A percentile compares a stretch with the other conserved stretches of the same genome.
Conservation (phyloP, 2,888 invertebrate species). For the Scrobipalpa costella region DNA sequence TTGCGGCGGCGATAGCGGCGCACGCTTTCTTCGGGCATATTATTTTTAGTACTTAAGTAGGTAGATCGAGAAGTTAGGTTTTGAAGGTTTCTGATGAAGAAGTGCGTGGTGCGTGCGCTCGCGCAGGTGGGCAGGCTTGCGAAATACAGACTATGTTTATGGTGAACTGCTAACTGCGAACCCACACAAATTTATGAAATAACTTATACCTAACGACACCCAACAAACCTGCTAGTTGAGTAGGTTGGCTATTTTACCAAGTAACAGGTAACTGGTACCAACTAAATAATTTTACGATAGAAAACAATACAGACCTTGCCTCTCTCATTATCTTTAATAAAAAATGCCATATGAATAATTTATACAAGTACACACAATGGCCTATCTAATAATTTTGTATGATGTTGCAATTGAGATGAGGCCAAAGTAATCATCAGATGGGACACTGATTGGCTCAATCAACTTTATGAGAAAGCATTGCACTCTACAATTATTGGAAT, state of each 20-base stretch:
- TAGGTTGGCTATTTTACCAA: not conserved
- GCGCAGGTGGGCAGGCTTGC: slow-evolving; percentile 31
- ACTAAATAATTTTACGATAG: too few relatives aligned
- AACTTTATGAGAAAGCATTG: slow-evolving; percentile 31
- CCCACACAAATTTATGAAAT: slow-evolving; percentile 37
- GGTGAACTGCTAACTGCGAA: slow-evolving; percentile 27
- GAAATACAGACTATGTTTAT: slow-evolving; percentile 32
- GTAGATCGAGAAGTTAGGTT: not conserved
- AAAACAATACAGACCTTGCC: too few relatives aligned
- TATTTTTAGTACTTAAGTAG: not conserved
- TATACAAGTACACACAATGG: too few relatives aligned
- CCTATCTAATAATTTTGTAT: too few relatives aligned
- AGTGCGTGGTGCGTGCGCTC: not conserved
- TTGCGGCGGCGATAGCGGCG: too few relatives aligned
- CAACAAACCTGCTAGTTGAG: slow-evolving; percentile 13
- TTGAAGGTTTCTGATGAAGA: not conserved
- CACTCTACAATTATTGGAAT: too few relatives aligned
- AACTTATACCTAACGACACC: slow-evolving; percentile 16
- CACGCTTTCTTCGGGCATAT: slow-evolving; percentile 24
- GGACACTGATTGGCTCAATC: slow-evolving; percentile 33
- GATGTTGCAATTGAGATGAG: slow-evolving; percentile 57
- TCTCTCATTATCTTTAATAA: too few relatives aligned
- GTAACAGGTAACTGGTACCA: not conserved
- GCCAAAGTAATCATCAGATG: slow-evolving; percentile 46
- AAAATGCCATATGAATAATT: too few relatives aligned